Base-by-base conservation (phyloP, 2,888 invertebrate genomes). In the Leucophenga montana region DNA sequence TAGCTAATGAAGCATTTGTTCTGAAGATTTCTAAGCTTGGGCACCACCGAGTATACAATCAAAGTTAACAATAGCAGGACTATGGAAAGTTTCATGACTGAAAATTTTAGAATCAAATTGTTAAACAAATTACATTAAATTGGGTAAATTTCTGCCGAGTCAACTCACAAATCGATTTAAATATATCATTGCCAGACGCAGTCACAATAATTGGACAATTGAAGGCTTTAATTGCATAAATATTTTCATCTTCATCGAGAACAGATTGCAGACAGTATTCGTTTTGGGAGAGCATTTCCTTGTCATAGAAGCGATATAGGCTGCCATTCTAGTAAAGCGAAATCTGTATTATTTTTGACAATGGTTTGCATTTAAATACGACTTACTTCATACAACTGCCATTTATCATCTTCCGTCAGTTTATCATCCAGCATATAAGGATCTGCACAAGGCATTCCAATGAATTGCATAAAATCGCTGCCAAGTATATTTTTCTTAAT, bases 1-100 rank as follows among this genome's bases (percentile, higher is more conserved):
- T 94, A 94, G 61, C 92, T 92, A 92, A 93, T 93, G 68, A 94
- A 86, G 8, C 92, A 92, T 89, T 92, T 91, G n/a, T 93, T 93
- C 79, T 94, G 93, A 1, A 94, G 88, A 86, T 93, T 94, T 71
- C 92, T 88, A 64, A 93, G 86, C 72, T 94, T 93, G 0, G 93
- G 92, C 50, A 94, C 90, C 46, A 92, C 85, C 0, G 92, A 92
- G 86, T 94, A 94, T 13, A 94, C 92, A 62, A 93, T 72, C 77
- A 94, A 92, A 2, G 94, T 94, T 0, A 91, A 90, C 67, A 93
- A 80, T 1, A 94, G 89, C 77, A 94, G 94, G 4, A 93, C 93
- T 64, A 93, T 91, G 0, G 94, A 94, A 13, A 93, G 88, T 3
- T 93, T 88, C 83, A 94, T 91, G 69, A 93, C 94, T 93, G 88